phyloP scores from a whole-genome alignment of 2,888 invertebrate species.

The Pelosia muscerda region DNA sequence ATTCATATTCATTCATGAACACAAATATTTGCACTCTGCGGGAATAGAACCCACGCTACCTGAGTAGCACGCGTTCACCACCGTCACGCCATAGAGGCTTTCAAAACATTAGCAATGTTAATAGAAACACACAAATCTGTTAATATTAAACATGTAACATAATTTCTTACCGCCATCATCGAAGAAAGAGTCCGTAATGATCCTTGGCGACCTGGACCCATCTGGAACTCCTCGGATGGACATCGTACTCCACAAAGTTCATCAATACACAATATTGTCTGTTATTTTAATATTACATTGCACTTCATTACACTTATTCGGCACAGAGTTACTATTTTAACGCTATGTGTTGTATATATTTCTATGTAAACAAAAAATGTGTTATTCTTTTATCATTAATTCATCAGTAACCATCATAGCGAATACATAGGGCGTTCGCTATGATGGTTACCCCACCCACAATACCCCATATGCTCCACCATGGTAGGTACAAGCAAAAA shows the following conservation, averaged over 20 bases:
- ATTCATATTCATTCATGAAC: no score
- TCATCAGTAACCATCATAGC: neutral
- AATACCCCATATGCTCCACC: no score
- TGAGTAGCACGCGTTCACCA: no score
- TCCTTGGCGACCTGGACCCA: slow-evolving; percentile 76
- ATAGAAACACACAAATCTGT: neutral
- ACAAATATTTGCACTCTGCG: no score
- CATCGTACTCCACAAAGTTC: slow-evolving; percentile 57
- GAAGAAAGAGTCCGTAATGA: slow-evolving; percentile 80
- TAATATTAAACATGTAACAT: neutral
- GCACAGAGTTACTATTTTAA: neutral
- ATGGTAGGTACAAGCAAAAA: no score
- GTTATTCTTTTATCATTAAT: neutral
- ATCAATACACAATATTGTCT: slow-evolving; percentile 9
- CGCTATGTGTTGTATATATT: neutral
- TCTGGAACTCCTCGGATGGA: slow-evolving; percentile 81
- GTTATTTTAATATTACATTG: neutral
- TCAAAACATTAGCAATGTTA: no score
- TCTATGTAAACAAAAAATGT: neutral
- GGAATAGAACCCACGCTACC: no score
- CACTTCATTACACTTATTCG: neutral
- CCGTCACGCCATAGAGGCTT: no score
- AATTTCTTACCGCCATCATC: slow-evolving; percentile 76
- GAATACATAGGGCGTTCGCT: no score
- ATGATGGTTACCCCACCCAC: no score